These are phyloP conservation scores for Etheostoma spectabile DNA, from an alignment of 2,113 vertebrate genomes.

Conservation along the genomic window DNA sequence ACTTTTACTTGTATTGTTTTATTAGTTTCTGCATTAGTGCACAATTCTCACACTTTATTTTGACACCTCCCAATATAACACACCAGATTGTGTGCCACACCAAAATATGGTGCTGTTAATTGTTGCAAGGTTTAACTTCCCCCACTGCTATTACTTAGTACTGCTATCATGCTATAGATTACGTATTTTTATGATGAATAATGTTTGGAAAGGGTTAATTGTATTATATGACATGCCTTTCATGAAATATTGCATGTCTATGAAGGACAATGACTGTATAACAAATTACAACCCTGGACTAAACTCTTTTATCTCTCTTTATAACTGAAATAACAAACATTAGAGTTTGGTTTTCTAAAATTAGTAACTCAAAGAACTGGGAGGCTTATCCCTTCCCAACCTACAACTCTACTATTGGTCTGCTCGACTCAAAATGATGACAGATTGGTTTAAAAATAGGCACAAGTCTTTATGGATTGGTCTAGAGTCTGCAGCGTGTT, in stretches of 20 bases:
- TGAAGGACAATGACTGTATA: neutral
- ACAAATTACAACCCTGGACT: neutral
- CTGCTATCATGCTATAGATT: neutral
- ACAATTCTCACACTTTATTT: constrained; percentile 48
- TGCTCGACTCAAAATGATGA: too few relatives aligned
- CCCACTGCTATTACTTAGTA: neutral
- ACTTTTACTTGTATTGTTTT: neutral
- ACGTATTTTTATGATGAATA: neutral
- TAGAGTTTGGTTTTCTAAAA: too few relatives aligned
- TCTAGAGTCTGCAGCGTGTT: too few relatives aligned
- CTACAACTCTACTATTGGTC: too few relatives aligned
- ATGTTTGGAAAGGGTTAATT: constrained; percentile 1
- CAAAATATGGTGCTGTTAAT: constrained; percentile 31
- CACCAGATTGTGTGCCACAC: constrained; percentile 17
- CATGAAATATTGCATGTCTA: neutral
- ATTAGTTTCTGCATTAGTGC: constrained; percentile 22
- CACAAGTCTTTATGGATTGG: too few relatives aligned
- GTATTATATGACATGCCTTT: neutral
- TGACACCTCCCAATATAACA: constrained; percentile 45
- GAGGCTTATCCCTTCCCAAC: too few relatives aligned
- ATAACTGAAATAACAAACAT: too few relatives aligned
- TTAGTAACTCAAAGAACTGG: too few relatives aligned
- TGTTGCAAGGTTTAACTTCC: constrained; percentile 13
- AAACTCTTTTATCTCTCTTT: too few relatives aligned
- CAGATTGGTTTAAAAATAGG: too few relatives aligned